These are phyloP conservation scores for Bombus soroeensis DNA, from an alignment of 1,140 invertebrate genomes.

Conservation along the genomic window DNA sequence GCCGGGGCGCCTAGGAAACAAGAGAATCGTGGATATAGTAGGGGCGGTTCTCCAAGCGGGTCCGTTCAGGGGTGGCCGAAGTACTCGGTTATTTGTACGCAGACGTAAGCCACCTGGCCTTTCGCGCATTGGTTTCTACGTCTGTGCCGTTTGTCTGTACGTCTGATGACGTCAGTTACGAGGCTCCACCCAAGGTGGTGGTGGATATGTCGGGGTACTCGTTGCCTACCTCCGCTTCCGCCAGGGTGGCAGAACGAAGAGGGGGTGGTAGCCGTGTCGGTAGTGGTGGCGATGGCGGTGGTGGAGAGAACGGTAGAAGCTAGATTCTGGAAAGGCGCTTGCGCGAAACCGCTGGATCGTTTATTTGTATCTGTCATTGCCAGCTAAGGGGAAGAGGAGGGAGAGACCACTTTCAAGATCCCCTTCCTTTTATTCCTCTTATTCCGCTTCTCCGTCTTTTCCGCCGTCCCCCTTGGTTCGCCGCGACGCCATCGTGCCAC, in stretches of 20 bases:
- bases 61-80: constrained; percentile 48
- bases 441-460: constrained; percentile 53
- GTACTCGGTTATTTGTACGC: constrained; percentile 67
- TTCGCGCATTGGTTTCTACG: constrained; percentile 81
- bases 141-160: constrained; percentile 79
- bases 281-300: constrained; percentile 24
- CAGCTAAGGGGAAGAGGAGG: constrained; percentile 68
- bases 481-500: constrained; percentile 44
- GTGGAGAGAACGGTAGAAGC: constrained; percentile 34
- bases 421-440: constrained; percentile 63
- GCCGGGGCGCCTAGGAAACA: constrained; percentile 55
- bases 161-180: constrained; percentile 76
- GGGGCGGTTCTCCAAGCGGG: constrained; percentile 67
- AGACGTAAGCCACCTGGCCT: constrained; percentile 68
- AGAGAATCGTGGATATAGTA: constrained; percentile 26
- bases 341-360: constrained; percentile 75
- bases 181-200: constrained; percentile 79
- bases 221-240: constrained; percentile 61
- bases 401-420: constrained; percentile 57
- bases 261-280: constrained; percentile 30
- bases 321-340: constrained; percentile 70
- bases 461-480: background rate
- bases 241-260: constrained; percentile 42
- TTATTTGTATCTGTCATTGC: constrained; percentile 83
- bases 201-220: constrained; percentile 48